Percentiles rank a stretch among this genome's conserved stretches.
Conservation (phyloP, 2,888 invertebrate species). For the Lypha dubia region DNA sequence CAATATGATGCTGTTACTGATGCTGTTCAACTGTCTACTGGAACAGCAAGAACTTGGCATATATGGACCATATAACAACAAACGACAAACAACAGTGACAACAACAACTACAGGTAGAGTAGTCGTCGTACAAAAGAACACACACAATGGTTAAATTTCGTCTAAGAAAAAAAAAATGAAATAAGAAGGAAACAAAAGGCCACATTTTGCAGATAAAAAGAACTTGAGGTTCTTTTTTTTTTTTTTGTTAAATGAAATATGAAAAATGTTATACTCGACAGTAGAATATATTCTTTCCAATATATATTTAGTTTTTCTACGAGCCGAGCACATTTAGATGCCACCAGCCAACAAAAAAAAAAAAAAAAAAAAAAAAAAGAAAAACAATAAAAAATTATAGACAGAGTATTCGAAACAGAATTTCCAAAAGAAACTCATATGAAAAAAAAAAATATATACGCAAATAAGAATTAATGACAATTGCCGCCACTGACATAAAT, state of each 20-base stretch:
- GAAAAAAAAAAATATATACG: no score
- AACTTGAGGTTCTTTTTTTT: no score
- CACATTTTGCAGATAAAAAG: neutral
- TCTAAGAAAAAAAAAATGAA: neutral
- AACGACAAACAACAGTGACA: slow-evolving; percentile 67
- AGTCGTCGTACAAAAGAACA: slow-evolving; percentile 56
- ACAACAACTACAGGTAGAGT: slow-evolving; percentile 47
- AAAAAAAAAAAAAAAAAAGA: neutral
- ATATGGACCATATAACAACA: slow-evolving; percentile 68
- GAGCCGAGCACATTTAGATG: slow-evolving; percentile 57
- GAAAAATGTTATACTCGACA: slow-evolving; percentile 43
- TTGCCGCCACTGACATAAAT: slow-evolving; percentile 77
- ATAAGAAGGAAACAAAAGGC: no score
- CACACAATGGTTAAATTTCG: slow-evolving; percentile 52
- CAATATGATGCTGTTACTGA: slow-evolving; percentile 65
- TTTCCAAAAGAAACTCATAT: slow-evolving; percentile 9
- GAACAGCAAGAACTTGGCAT: slow-evolving; percentile 70
- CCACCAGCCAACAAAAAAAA: slow-evolving; percentile 54
- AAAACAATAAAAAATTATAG: no score
- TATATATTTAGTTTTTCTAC: neutral
- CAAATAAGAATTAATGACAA: slow-evolving; percentile 69
- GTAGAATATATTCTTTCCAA: slow-evolving; percentile 22
- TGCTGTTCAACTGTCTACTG: slow-evolving; percentile 70
- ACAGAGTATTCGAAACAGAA: slow-evolving; percentile 3
- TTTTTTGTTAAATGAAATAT: slow-evolving; percentile 48